Base-by-base conservation (phyloP, 2,888 invertebrate genomes). In the Machimus atricapillus region DNA sequence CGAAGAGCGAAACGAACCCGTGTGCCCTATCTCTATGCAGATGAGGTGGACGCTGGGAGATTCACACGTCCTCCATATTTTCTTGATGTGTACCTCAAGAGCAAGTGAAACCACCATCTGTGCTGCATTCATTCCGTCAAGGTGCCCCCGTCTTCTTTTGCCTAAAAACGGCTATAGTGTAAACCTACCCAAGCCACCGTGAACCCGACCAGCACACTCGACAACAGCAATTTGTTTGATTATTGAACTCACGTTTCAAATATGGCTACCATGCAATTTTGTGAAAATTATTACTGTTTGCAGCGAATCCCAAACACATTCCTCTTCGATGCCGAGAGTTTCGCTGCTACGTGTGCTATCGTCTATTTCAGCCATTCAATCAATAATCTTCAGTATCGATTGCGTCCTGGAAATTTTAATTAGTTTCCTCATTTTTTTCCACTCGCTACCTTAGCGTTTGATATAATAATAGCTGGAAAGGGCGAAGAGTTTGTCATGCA, bases 241-340 rank as follows among this genome's bases (percentile, higher is more conserved):
- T 85, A 74, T 85, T 85, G 73, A 74, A 74, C 46, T 74, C 74
- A 74, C 85, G 85, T 85, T 85, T 74, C 46, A 85, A 85, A 85
- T 85, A 85, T 85, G 85, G 85, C 85, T 85, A 46, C 85, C 74
- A 74, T 85, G 85, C 46, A 85, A 85, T 85, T 85, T 85, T 46
- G 46, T 46, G 73, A 23, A 85, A 85, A 85, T 85, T 74, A 74
- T 85, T 85, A 46, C 74, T 74, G 46, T 85, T 74, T 40, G 76
- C 76, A 40, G 7, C 37, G 76, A 66, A 66, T 66, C 66, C 66
- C 23, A 27, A 66, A 66, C 23, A 66, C 3, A 66, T 66, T 27
- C 23, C 66, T 66, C 12, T 66, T 23, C n/a, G 37, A 19, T 14
- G 5, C n/a, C 34, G n/a, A n/a, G 4, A 34, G 37, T 31, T 40